Base-by-base conservation (phyloP, 2,888 invertebrate genomes). In the Leptinotarsa juncta region DNA sequence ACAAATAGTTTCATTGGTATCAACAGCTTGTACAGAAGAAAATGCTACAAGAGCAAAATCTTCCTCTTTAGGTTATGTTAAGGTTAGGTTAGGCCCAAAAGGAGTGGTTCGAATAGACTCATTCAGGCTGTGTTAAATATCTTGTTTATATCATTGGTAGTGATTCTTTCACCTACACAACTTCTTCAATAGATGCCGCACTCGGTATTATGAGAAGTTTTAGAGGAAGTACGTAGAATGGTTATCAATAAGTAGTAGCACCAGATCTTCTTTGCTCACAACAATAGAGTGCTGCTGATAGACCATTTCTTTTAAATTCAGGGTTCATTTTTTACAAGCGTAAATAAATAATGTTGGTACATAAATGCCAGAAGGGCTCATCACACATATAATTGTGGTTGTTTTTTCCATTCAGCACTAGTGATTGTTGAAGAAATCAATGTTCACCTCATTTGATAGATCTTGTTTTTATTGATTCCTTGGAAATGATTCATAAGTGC, bases 311-410 rank as follows among this genome's bases (percentile, higher is more conserved):
- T 65, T 71, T 74, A n/a, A 71, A 48, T 71, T 74, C 62, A 48
- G 55, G 15, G 48, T 51, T 57, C 67, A 74, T 72, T 50, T 70
- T 65, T 71, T 53, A 15, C 76, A 53, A n/a, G 71, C 67, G 70
- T 73, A 75, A 42, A 77, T 73, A 50, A 73, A 77, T 67, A 70
- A 50, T 55, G 78, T 69, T 16, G 73, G 74, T 3, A 74, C 50
- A 65, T 75, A 71, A 12, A 48, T 65, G 20, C 70, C 71, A 49
- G 72, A 69, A 50, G 75, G 73, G 66, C 70, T 75, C 2, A 77
- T 49, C n/a, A 65, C 55, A 65, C 75, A 75, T 26, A 71, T 50
- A 16, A 76, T 50, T 51, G 76, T 73, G 60, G 73, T 73, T 42
- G 73, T 76, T 49, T 70, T 51, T 60, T 72, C 76, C 70, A 67